A percentile compares a stretch with the other conserved stretches of the same genome.
phyloP scores from a whole-genome alignment of 2,113 vertebrate species.

The Psephotus haematonotus region DNA sequence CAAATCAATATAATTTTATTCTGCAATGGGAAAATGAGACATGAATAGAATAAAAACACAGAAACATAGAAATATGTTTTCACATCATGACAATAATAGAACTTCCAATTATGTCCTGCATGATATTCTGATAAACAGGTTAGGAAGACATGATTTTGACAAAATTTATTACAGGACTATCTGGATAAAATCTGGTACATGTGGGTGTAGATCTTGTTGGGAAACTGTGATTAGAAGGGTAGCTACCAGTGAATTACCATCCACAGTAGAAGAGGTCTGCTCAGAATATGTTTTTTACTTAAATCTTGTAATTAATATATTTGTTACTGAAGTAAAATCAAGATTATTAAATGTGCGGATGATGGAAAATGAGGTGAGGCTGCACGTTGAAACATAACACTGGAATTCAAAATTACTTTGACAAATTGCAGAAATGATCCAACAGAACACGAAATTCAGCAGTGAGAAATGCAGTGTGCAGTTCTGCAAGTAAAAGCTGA shows the following conservation, averaged over 20 bases:
- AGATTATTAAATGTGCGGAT: neutral
- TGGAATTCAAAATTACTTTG: neutral
- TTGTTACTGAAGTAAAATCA: neutral
- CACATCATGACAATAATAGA: neutral
- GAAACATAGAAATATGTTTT: neutral
- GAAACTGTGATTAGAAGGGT: neutral
- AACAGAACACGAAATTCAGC: neutral
- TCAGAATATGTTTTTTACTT: neutral
- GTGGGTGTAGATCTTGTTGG: neutral
- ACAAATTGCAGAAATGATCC: neutral
- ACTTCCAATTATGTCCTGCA: neutral
- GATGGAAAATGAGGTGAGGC: neutral
- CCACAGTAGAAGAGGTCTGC: neutral
- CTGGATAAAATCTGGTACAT: neutral
- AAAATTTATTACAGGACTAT: neutral
- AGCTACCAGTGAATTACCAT: neutral
- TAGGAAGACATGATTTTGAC: neutral
- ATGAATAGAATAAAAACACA: neutral
- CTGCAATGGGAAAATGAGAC: neutral
- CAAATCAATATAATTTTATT: neutral
- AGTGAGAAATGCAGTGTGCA: neutral
- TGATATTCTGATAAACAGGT: neutral
- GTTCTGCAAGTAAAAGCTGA: neutral
- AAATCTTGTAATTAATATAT: neutral
- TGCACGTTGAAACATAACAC: neutral